Conservation (phyloP, 2,797 vertebrate genomes). For the Gorsachius magnificus region DNA sequence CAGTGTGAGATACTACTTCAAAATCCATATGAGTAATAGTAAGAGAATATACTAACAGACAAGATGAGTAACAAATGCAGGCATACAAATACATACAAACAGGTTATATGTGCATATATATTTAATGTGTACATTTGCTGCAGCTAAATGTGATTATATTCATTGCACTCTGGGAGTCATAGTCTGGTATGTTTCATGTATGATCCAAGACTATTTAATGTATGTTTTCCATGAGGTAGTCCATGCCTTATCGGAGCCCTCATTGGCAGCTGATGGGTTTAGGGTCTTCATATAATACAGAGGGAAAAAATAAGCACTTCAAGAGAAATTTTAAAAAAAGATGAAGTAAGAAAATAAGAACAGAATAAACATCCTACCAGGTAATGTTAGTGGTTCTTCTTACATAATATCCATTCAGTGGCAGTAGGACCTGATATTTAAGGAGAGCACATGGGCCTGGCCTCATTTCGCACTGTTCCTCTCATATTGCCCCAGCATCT, state of each 20-base stretch:
- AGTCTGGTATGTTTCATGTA: neutral
- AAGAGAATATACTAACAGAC: neutral
- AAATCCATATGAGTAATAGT: neutral
- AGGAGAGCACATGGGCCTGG: neutral
- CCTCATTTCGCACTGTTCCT: neutral
- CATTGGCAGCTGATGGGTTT: neutral
- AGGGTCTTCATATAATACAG: neutral
- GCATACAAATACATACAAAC: neutral
- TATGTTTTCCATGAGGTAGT: neutral
- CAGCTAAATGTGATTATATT: neutral
- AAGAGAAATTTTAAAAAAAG: neutral
- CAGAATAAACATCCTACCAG: neutral
- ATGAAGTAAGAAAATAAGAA: neutral
- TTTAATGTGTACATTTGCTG: neutral
- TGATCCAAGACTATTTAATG: neutral
- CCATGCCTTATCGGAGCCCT: neutral
- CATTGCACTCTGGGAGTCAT: neutral
- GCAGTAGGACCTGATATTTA: neutral
- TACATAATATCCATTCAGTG: neutral
- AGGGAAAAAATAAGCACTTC: neutral
- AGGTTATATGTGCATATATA: neutral
- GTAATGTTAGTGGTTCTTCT: neutral
- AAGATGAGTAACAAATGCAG: neutral
- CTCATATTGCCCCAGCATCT: neutral
- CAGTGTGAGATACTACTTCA: neutral